Base-by-base conservation (phyloP, 92 coral and sea anemone genomes). In the Anthopleura xanthogrammica region DNA sequence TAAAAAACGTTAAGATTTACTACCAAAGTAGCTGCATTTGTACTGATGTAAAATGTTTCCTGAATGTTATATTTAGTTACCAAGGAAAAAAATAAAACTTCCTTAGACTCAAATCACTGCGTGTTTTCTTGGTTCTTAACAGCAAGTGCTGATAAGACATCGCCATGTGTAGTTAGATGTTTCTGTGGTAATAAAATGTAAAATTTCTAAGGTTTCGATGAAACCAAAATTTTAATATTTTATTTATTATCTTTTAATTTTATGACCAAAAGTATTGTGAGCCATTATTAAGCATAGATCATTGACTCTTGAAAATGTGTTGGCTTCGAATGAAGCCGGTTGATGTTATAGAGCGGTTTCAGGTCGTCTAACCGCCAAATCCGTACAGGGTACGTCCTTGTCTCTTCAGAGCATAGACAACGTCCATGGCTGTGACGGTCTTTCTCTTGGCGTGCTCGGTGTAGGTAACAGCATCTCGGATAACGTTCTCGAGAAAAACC, bases 351-450 rank as follows among this genome's bases (percentile, higher is more conserved):
- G 22, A 60, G 29, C 11, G 36, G 52, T 2, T 36, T 83, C 36
- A 41, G 52, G 20, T 70, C 75, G 23, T 70, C 72, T 91, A 91
- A 81, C 94, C 94, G 80, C 98, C 98, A 83, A 95, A 95, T 41
- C 98, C 98, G 95, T 95, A 95, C 90, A 95, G 90, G 54, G 97
- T 93, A 19, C 98, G 95, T 86, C 98, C 98, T 73, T 94, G 98
- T 10, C 98, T 89, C 76, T 94, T 94, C 85, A 94, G 91, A 80
- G 98, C 98, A 88, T 94, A 94, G 78, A 94, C 98, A 42, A 94
- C 98, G 60, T 94, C 98, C 98, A 94, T 94, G 87, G 98, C 96
- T 55, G 98, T 94, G 87, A 94, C 98, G 52, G 98, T 94, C 98
- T 94, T 94, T 72, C 95, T 86, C 90, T 94, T 94, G 88, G 98